These are phyloP conservation scores for Dasyurus viverrinus DNA, from an alignment of 2,113 vertebrate genomes.

Conservation along the genomic window DNA sequence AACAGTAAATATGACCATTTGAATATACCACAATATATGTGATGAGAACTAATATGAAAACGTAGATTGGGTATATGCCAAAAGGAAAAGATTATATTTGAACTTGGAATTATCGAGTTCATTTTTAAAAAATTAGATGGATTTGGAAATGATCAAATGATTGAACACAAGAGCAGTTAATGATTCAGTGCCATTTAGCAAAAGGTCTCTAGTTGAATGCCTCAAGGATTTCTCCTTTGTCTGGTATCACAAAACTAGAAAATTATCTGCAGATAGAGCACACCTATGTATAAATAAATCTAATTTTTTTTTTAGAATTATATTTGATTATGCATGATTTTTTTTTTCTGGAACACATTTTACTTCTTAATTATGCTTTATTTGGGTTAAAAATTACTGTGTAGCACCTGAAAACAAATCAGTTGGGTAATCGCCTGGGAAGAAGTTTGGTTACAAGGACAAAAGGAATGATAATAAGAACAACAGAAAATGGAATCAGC, in stretches of 20 bases:
- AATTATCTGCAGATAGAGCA: constrained; percentile 24
- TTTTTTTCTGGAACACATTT: neutral
- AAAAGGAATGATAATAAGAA: neutral
- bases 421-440: neutral
- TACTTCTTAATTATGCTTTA: constrained; percentile 11
- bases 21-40: neutral
- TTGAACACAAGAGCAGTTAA: too few relatives aligned
- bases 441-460: neutral
- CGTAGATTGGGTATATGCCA: too few relatives aligned
- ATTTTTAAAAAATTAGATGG: too few relatives aligned
- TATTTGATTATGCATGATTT: neutral
- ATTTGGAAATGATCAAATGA: too few relatives aligned
- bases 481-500: neutral
- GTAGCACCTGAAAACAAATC: neutral
- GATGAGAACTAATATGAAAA: neutral
- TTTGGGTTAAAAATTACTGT: constrained; percentile 25
- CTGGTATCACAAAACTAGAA: too few relatives aligned
- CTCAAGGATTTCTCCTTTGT: too few relatives aligned
- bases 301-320: neutral
- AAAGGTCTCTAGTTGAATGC: too few relatives aligned
- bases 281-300: neutral
- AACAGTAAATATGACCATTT: neutral
- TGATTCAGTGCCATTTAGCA: too few relatives aligned
- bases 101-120: too few relatives aligned
- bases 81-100: too few relatives aligned